Evolutionary conservation across 2,113 vertebrate species (phyloP).

Genomic region (Petroica traversi): DNA sequence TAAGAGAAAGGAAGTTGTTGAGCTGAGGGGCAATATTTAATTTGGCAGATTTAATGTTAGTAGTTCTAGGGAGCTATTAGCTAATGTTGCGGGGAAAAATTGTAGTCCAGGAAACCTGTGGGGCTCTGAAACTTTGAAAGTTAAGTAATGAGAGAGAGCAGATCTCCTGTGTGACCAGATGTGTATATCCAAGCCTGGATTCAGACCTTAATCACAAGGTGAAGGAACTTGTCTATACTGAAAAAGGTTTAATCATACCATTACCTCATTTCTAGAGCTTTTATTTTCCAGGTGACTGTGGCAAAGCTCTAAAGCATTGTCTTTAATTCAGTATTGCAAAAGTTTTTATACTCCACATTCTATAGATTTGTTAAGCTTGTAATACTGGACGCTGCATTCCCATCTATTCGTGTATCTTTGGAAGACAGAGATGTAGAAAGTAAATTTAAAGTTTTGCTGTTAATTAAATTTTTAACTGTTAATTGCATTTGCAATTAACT

Average conservation of each 20-base stretch:
- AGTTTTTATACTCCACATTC: neutral
- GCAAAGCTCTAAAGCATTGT: neutral
- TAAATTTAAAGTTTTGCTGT: neutral
- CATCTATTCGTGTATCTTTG: neutral
- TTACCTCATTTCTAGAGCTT: neutral
- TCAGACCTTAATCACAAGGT: neutral
- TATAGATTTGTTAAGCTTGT: neutral
- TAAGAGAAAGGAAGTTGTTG: neutral
- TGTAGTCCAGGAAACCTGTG: neutral
- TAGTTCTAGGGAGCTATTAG: neutral
- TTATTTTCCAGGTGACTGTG: neutral
- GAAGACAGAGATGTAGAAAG: neutral
- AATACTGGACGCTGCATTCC: neutral
- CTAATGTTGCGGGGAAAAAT: neutral
- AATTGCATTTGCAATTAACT: too few species aligned
- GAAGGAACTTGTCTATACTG: neutral
- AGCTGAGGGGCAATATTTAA: neutral
- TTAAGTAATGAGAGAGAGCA: neutral
- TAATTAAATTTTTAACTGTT: neutral
- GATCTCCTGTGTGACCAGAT: neutral
- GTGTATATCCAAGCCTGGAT: neutral
- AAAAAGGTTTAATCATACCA: neutral
- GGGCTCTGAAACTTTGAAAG: neutral
- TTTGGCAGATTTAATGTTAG: neutral
- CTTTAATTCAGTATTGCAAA: neutral